Evolutionary conservation across 1,140 invertebrate genomes (phyloP), one percentile per base, ranked within the genome.

Genomic region (Aphaenogaster floridana): DNA sequence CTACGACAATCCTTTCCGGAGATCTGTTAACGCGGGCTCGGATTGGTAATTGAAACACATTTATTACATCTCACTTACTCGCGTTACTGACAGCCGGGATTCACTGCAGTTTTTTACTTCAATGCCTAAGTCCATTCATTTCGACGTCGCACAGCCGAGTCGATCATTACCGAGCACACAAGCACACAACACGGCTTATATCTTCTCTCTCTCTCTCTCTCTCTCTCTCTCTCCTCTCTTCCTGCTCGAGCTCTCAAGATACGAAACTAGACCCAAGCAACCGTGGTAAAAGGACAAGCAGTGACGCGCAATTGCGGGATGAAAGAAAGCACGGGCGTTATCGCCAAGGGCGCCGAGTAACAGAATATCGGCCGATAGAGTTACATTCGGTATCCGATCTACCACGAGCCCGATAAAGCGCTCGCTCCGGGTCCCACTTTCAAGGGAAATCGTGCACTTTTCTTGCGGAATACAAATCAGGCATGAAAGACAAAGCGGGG

Each of bases 341-440:
- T 61, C 69, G 69, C 54, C 69, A 76, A 76, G 68, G 54, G 69
- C 69, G 52, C 42, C 68, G 57, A 63, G 80, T 84, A 84, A 84
- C 54, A 39, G 80, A 84, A 84, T 84, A 84, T 84, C 80, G 28
- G 28, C 69, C 80, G 80, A 84, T 84, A 72, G 80, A 59, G 80
- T 84, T 84, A 84, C 69, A 84, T 61, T 8, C 69, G 21, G 68
- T 45, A 63, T 84, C 80, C 42, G 42, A 84, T 84, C 69, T 36
- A 36, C 42, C 54, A 36, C 63, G 48, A 59, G 39, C 42, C 28
- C 54, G 80, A 74, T 74, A 84, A 48, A 74, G 42, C 42, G 68
- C 28, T 21, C 28, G 39, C 34, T 15, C 7, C 79, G 52, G 39
- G 48, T 83, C 11, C 21, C 7, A 5, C 59, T 21, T 39, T 50